phyloP scores from a whole-genome alignment of 2,113 vertebrate species.

The Halcyon malimbica region DNA sequence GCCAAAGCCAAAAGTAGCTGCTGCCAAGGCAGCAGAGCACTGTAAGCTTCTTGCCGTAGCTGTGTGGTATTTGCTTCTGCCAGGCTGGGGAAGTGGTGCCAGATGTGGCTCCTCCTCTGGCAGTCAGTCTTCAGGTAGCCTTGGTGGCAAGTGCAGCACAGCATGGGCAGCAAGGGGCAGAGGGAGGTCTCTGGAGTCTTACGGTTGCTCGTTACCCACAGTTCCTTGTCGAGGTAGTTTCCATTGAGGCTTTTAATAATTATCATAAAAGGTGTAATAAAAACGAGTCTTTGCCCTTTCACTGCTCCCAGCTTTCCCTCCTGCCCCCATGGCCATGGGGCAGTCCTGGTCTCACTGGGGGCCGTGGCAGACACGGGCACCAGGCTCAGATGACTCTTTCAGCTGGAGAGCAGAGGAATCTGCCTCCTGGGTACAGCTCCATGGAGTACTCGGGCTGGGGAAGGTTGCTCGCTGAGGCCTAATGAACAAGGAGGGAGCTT shows the following conservation, averaged over 20 bases:
- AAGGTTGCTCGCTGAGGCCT: neutral
- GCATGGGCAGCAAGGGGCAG: no score
- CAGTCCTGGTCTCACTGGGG: neutral
- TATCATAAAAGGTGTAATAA: constrained; percentile 19
- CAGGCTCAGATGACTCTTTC: neutral
- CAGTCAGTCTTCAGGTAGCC: neutral
- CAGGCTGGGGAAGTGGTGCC: neutral
- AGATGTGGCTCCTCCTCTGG: neutral
- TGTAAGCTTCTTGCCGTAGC: neutral
- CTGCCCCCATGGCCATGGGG: neutral
- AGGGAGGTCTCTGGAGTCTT: neutral
- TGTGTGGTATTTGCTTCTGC: neutral
- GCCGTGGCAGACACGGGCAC: neutral
- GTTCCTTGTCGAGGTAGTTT: neutral
- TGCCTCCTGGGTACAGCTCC: neutral
- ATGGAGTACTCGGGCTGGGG: neutral
- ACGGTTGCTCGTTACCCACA: neutral
- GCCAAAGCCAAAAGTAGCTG: neutral
- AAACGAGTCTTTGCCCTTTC: constrained; percentile 43
- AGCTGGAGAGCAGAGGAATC: neutral
- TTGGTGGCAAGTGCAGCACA: neutral
- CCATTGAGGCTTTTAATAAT: constrained; percentile 20
- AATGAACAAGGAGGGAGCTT: neutral
- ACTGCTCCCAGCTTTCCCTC: neutral
- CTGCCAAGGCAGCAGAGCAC: neutral